Base-by-base conservation (phyloP, 2,888 invertebrate genomes). In the Ferrisia virgata region DNA sequence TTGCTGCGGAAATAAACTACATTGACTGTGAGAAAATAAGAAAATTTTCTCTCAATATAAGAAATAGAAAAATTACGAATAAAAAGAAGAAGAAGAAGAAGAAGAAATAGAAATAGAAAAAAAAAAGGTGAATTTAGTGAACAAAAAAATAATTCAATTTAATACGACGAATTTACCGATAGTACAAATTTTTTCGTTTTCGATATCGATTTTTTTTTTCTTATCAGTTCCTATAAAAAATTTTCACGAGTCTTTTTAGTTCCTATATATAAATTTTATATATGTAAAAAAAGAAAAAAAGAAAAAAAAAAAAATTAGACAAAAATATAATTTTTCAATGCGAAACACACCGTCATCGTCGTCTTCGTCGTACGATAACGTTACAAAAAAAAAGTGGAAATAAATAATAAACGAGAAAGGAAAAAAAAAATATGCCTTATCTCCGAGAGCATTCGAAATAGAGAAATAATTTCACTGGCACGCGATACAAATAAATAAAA, bases 111-210 rank as follows among this genome's bases (percentile, higher is more conserved):
- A 33, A 11, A 79, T 43, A 28, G 28, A 22, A 39, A 47, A 79
- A 36, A 28, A 39, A 33, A 25, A 79, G 36, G 15, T 82, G 69
- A 69, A 40, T 58, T 13, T 76, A 43, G n/a, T n/a, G 6, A 47
- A n/a, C 2, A 22, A 11, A 22, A 53, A 8, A 53, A 53, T 22
- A 47, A 47, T 47, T 72, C 25, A 64, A 33, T 47, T 72, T 15
- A 64, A 33, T 18, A 11, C 83, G 53, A 8, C 76, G 83, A 83
- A 83, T 76, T 72, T 43, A 76, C 47, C 47, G 47, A 83, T 82
- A 83, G 83, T 83, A 83, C 83, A 83, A 83, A 83, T 83, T 83
- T 83, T 36, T 36, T 80, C 28, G 39, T 28, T 80, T 11, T 2
- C 15, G 40, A 53, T 39, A 28, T 53, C 22, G 9, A 36, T 22